Evolutionary conservation across 2,113 vertebrate genomes (phyloP).

Genomic region (Gallinago paraguaiae): DNA sequence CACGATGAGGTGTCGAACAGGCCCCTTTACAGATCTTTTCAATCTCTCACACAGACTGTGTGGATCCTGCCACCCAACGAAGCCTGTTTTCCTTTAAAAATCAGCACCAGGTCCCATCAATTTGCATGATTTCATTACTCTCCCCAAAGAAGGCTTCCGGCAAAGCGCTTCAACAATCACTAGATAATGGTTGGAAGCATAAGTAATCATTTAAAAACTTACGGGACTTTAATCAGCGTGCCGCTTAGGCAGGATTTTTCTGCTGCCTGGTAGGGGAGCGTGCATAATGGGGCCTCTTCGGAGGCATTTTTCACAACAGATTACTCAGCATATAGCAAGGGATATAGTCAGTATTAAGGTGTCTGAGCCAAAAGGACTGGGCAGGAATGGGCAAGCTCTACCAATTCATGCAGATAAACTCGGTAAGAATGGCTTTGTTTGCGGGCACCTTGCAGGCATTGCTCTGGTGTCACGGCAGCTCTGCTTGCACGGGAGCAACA

Average conservation of each 20-base stretch:
- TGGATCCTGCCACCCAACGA: not conserved
- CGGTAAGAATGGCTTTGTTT: slow-evolving; percentile 24
- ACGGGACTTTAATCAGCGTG: slow-evolving; percentile 41
- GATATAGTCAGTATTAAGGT: slow-evolving; percentile 58
- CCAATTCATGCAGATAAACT: slow-evolving; percentile 45
- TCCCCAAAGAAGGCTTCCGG: slow-evolving; percentile 43
- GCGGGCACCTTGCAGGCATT: slow-evolving; percentile 37
- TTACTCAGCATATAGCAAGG: slow-evolving; percentile 60
- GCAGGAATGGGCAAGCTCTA: slow-evolving; percentile 52
- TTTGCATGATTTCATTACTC: slow-evolving; percentile 44
- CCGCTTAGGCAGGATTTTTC: slow-evolving; percentile 21
- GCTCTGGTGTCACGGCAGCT: slow-evolving; percentile 46
- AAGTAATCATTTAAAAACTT: slow-evolving; percentile 54
- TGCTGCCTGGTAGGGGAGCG: slow-evolving; percentile 35
- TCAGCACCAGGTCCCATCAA: not conserved
- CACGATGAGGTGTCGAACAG: accelerated
- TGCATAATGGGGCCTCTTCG: slow-evolving; percentile 33
- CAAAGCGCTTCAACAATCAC: slow-evolving; percentile 28
- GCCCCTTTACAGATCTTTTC: not conserved
- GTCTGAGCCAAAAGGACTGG: slow-evolving; percentile 60
- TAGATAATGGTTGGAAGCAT: slow-evolving; percentile 48
- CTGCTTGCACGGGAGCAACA: slow-evolving; percentile 36
- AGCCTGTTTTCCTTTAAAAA: slow-evolving; percentile 14
- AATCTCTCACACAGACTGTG: not conserved
- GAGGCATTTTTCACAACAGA: slow-evolving; percentile 52